Evolutionary conservation across 2,888 invertebrate species (phyloP).

Genomic region (Drosophila diplacantha): DNA sequence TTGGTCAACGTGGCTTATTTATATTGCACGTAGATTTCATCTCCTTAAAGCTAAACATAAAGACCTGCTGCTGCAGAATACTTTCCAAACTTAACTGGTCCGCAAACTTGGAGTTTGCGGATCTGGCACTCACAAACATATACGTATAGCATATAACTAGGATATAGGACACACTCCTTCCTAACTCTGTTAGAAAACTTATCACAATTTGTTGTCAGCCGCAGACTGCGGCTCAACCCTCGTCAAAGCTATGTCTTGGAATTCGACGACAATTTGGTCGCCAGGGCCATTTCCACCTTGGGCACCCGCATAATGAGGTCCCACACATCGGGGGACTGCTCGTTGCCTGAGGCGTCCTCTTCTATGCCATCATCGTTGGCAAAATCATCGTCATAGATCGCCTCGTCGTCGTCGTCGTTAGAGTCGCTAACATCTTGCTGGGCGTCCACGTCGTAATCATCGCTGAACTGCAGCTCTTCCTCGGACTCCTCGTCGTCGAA

Average conservation of each 20-base stretch:
- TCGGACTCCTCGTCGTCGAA: slow-evolving; percentile 73
- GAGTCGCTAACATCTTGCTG: slow-evolving; percentile 42
- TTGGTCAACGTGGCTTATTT: slow-evolving; percentile 32
- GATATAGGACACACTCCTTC: slow-evolving; percentile 6
- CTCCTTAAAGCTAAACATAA: slow-evolving; percentile 32
- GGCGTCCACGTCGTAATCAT: slow-evolving; percentile 63
- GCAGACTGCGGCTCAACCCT: slow-evolving; percentile 9
- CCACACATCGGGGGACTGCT: slow-evolving; percentile 18
- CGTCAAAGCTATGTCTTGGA: slow-evolving; percentile 5
- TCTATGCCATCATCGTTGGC: slow-evolving; percentile 26
- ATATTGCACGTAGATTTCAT: slow-evolving; percentile 6
- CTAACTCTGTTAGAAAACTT: slow-evolving; percentile 28
- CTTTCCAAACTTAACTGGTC: slow-evolving; percentile 34
- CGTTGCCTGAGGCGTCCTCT: slow-evolving; percentile 12
- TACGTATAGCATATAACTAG: neutral
- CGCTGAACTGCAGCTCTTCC: slow-evolving; percentile 75
- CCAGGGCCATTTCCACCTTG: slow-evolving; percentile 32
- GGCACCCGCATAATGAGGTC: slow-evolving; percentile 29
- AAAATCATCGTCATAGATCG: slow-evolving; percentile 41
- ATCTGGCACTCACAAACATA: slow-evolving; percentile 21
- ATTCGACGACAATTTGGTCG: slow-evolving; percentile 33
- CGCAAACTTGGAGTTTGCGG: slow-evolving; percentile 7
- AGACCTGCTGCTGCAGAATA: slow-evolving; percentile 36
- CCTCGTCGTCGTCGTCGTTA: slow-evolving; percentile 36
- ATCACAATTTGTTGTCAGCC: slow-evolving; percentile 32